Evolutionary conservation across 2,797 vertebrate species (phyloP), one percentile per base, ranked within the genome.

Genomic region (Pseudomugil gertrudae): DNA sequence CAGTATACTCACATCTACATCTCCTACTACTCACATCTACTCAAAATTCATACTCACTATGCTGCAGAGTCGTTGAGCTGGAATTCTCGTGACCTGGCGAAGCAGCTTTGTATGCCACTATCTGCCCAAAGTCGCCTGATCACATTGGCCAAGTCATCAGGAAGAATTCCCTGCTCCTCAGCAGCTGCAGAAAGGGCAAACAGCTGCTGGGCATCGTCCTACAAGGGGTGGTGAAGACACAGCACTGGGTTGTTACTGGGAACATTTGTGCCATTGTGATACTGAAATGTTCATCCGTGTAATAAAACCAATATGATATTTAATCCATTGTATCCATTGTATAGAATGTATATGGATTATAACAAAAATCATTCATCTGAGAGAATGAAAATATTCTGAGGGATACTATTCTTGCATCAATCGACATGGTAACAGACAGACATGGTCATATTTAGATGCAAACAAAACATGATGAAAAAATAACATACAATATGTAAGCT

Each of bases 21-120:
- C 51, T 21, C 5, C 9, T 33, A 17, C 54, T 36, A 30, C 53
- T 11, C 29, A 36, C 45, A 40, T n/a, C 3, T 19, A 47, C 26
- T 76, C 65, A 76, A 73, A 36, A 67, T 62, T 59, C 43, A 35
- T 40, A 97, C 97, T 97, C 92, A 98, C 98, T 99, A 99, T 84
- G 97, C 98, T 11, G 98, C 98, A 0, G 98, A 99, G 89, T 99
- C 98, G 0, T 99, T 99, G 79, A 99, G 97, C 87, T 99, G 98
- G 92, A 99, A 99, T 84, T 99, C 98, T 74, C 98, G 92, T 1
- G 98, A 96, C 67, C 98, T 95, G 17, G 93, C 79, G 68, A 99
- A 98, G 89, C 98, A 99, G 69, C 91, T 93, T 92, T 98, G 96
- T 69, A 99, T 96, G 8, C 98, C 96, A 0, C 92, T 86, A 89